phyloP scores from a whole-genome alignment of 2,888 invertebrate genomes.

The Phalangium opilio region DNA sequence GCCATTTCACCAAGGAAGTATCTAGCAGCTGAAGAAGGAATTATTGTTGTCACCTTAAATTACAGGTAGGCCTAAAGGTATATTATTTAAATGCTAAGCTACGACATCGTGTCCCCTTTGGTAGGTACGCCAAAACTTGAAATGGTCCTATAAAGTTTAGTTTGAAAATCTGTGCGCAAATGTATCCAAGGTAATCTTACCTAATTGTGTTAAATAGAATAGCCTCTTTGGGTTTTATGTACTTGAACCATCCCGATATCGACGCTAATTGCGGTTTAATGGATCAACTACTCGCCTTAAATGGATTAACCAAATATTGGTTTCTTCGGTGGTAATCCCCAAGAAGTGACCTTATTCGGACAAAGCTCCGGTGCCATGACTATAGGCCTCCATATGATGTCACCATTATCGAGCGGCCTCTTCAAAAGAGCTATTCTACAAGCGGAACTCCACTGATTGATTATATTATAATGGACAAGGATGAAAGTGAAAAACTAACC shows the following conservation, averaged over 20 bases:
- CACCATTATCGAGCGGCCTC: conserved; percentile 27
- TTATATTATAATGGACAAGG: too few relatives aligned
- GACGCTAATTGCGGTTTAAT: conserved; percentile 39
- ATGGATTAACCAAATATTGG: conserved; percentile 55
- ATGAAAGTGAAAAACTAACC: too few relatives aligned
- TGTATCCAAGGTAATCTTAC: too few relatives aligned
- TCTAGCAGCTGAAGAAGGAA: conserved; percentile 34
- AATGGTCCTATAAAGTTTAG: too few relatives aligned
- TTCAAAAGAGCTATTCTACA: conserved; percentile 38
- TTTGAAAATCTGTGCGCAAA: too few relatives aligned
- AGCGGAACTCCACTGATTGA: conserved; percentile 30
- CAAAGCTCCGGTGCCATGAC: conserved; percentile 40
- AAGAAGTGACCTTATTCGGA: conserved; percentile 38
- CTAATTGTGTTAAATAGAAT: too few relatives aligned
- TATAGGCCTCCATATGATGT: conserved; percentile 29
- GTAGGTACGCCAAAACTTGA: too few relatives aligned
- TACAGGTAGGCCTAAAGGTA: conserved; percentile 28
- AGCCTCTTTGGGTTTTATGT: conserved; percentile 19
- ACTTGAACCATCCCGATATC: conserved; percentile 21
- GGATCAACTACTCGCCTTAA: conserved; percentile 56
- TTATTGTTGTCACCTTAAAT: conserved; percentile 39
- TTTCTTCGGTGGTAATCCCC: conserved; percentile 65
- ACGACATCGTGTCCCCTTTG: too few relatives aligned
- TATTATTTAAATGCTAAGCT: too few relatives aligned
- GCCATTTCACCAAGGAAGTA: conserved; percentile 37